Base-by-base conservation (phyloP, 2,113 vertebrate species). In the Scomber japonicus region DNA sequence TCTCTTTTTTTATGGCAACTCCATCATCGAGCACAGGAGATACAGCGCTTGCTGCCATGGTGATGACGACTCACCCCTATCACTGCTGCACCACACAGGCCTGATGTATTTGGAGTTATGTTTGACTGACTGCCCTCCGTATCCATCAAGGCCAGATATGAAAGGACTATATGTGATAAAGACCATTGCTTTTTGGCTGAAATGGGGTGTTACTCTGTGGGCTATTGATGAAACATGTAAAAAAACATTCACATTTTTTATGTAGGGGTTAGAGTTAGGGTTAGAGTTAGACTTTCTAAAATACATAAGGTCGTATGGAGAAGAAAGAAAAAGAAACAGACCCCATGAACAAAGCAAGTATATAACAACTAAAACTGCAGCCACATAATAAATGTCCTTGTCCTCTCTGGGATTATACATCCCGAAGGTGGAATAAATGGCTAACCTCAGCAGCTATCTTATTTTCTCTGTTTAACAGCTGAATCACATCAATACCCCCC, bases 21-120 rank as follows among this genome's bases (percentile, higher is more conserved):
- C 93, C 87, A 84, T 93, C 93, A 91, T 90, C 90, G 53, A 17
- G 85, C 12, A 6, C 81, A 76, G 87, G 86, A 94, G 92, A 93
- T 92, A 91, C 81, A 82, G 86, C 53, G 21, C 82, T 72, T 24
- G 69, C 75, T 84, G 83, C 86, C 82, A 75, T 19, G 62, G 84
- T 35, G 86, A 91, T 81, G 87, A 89, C 30, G 80, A 79, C 71
- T 82, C 67, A 76, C 89, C 92, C 92, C 80, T 85, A 91, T 92
- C 76, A 45, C 59, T 61, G 70, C 73, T 61, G 70, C 73, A 53
- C 30, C 74, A 61, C 69, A 49, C 83, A 79, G 79, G 51, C 61
- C 85, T 78, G 61, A 82, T 78, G 75, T 80, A 81, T 50, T 48
- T 72, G 77, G 81, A 90, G 88, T 87, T 75, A 66, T 68, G 86